phyloP scores from a whole-genome alignment of 2,113 vertebrate species.

The Oenanthe melanoleuca region DNA sequence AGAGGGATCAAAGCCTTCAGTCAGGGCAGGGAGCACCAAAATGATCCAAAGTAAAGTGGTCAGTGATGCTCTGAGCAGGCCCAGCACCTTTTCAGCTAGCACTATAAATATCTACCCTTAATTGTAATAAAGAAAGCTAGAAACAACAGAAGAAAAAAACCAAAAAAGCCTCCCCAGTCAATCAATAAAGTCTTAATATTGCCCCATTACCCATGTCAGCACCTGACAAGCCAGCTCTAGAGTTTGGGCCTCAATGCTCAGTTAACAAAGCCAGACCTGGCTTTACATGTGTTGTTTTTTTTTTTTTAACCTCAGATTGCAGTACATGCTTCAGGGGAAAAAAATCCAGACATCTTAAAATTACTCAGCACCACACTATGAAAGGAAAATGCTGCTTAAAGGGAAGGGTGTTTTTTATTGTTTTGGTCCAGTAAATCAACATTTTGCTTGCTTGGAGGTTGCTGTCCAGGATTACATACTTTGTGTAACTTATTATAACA shows the following conservation, averaged over 20 bases:
- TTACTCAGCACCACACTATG: not conserved
- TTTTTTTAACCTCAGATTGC: not conserved
- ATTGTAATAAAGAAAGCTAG: too few species aligned
- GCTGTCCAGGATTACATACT: not conserved
- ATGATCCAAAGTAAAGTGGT: fast-evolving
- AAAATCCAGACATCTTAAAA: not conserved
- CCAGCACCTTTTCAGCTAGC: not conserved
- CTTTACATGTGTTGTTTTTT: too few species aligned
- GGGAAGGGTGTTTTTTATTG: not conserved
- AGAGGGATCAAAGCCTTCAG: fast-evolving
- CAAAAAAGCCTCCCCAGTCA: fast-evolving
- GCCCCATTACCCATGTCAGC: fast-evolving
- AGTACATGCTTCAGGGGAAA: not conserved
- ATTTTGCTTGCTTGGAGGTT: not conserved
- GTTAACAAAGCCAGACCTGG: not conserved
- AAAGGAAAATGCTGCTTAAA: not conserved
- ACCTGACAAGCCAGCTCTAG: fast-evolving
- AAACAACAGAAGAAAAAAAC: not conserved
- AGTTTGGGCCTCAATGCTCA: not conserved
- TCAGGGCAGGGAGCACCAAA: not conserved
- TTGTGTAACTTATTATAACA: not conserved
- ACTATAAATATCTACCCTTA: not conserved
- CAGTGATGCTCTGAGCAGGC: fast-evolving
- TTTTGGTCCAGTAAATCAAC: not conserved
- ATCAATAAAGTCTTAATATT: not conserved